Base-by-base conservation (phyloP, 92 coral and sea anemone species). In the Umimayanthus chanpuru region DNA sequence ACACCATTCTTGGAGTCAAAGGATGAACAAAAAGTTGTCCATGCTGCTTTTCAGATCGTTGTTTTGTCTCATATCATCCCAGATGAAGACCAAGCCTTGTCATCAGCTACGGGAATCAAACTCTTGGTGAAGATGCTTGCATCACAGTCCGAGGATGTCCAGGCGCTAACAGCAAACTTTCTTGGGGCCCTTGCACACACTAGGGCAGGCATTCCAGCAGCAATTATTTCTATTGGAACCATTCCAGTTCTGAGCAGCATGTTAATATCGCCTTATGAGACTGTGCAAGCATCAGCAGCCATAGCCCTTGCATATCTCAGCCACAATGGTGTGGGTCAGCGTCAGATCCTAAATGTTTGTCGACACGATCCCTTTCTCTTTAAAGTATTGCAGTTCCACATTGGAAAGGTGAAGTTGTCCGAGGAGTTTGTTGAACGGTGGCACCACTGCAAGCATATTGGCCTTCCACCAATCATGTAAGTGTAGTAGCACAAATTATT, bases 131-230 rank as follows among this genome's bases (percentile, higher is more conserved):
- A 92, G 50, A 90, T 94, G 49, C 94, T 97, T 29, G 93, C 92
- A 25, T 88, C 93, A 39, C 86, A 91, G 39, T 90, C 91, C 28
- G 99, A 97, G 82, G 95, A 93, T 71, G 86, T 94, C 65, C 97
- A 95, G 88, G 81, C 96, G 30, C 88, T 93, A 15, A 93, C 97
- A 36, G 96, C 98, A 78, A 95, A 97, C 84, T 97, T 95, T 81
- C 88, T 97, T 32, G 99, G 97, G 71, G 99, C 95, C 18, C 94
- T 97, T 64, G 94, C 99, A 10, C 99, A 97, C 82, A 91, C 99
- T 30, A 93, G 99, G 80, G 98, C 99, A 36, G 99, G 99, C 9
- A 91, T 97, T 32, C 99, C 99, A 76, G 95, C 94, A 49, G 99
- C 98, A 14, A 94, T 97, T 30, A 94, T 97, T 72, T 95, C 99